These are phyloP conservation scores for Agrochola litura DNA, from an alignment of 2,888 invertebrate species.

Conservation along the genomic window DNA sequence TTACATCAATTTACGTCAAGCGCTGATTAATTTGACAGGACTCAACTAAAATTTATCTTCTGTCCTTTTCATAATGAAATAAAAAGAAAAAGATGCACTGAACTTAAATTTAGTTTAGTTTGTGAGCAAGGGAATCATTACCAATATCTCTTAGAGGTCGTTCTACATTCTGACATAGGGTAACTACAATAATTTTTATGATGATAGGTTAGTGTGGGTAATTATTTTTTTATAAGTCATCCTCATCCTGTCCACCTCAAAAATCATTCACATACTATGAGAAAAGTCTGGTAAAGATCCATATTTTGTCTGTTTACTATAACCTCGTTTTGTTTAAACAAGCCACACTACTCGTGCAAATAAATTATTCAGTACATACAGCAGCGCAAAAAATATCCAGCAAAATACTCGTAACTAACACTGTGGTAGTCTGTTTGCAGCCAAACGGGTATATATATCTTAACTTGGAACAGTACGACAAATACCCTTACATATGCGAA, in stretches of 20 bases:
- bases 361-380: conserved; percentile 7
- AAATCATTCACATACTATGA: not conserved
- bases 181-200: too few species aligned
- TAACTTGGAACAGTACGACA: conserved; percentile 27
- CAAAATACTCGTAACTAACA: conserved; percentile 2
- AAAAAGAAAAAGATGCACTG: too few species aligned
- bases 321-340: not conserved
- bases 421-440: not conserved
- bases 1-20: too few species aligned
- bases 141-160: not conserved
- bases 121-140: too few species aligned
- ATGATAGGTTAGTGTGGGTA: too few species aligned
- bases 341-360: not conserved
- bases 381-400: not conserved
- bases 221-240: too few species aligned
- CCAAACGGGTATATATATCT: conserved; percentile 19
- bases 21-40: too few species aligned
- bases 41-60: too few species aligned
- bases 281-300: too few species aligned
- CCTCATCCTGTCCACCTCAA: not conserved
- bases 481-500: conserved; percentile 43
- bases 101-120: too few species aligned
- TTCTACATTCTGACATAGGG: not conserved
- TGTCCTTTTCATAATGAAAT: too few species aligned
- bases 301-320: not conserved